These are phyloP conservation scores for Myotis planiceps DNA, from an alignment of 2,797 vertebrate genomes.

Conservation along the genomic window DNA sequence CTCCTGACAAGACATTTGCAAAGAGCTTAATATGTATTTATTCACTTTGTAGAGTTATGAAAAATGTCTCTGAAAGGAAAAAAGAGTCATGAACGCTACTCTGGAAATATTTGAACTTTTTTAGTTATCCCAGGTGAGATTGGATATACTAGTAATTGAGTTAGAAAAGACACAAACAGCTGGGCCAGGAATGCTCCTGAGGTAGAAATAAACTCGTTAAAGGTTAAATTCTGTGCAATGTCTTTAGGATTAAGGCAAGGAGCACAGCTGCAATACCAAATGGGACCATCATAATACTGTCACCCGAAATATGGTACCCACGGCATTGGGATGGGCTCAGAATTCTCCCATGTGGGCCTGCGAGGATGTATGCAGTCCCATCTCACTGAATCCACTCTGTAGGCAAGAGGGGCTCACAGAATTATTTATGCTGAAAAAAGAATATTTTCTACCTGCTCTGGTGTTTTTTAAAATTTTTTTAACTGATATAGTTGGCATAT, in stretches of 20 bases:
- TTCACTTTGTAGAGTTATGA: conserved; percentile 7
- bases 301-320: no score
- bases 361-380: background rate
- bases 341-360: background rate
- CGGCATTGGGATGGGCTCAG: background rate
- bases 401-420: background rate
- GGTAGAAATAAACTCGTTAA: conserved; percentile 33
- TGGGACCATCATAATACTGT: background rate
- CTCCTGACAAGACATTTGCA: conserved; percentile 25
- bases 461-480: background rate
- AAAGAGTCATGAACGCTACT: background rate
- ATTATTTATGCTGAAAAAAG: background rate
- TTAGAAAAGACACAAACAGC: conserved; percentile 14
- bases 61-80: background rate
- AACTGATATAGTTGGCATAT: background rate
- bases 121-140: conserved; percentile 9
- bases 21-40: conserved; percentile 40
- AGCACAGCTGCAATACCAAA: background rate
- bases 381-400: background rate
- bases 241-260: background rate
- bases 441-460: background rate
- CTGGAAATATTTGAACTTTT: background rate
- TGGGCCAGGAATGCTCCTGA: background rate
- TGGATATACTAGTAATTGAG: background rate
- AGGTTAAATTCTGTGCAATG: background rate